Evolutionary conservation across 2,797 vertebrate genomes (phyloP).

Genomic region (Falco novaeseelandiae): DNA sequence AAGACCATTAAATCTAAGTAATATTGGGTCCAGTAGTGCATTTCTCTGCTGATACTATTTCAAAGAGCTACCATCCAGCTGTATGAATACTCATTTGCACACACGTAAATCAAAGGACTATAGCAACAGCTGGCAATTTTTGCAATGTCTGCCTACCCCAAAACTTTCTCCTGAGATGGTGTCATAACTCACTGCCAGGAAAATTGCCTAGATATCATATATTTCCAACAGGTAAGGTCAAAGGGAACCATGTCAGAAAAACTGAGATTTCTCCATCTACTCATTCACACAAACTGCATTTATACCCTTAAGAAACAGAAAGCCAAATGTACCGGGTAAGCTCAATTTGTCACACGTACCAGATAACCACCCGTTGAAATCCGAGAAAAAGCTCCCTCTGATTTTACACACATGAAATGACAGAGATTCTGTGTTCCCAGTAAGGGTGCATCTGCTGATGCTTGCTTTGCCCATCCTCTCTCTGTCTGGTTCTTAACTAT

Average conservation of each 20-base stretch:
- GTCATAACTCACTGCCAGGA: slow-evolving; percentile 11
- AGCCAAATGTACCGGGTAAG: neutral
- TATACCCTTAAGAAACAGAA: neutral
- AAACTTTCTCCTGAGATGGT: neutral
- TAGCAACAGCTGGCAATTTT: slow-evolving; percentile 1
- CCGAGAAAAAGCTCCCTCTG: neutral
- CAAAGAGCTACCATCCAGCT: neutral
- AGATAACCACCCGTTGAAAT: neutral
- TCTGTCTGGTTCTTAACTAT: neutral
- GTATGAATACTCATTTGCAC: neutral
- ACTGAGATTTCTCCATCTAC: neutral
- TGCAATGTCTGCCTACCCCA: neutral
- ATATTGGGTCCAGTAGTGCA: neutral
- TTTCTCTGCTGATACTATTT: neutral
- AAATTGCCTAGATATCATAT: slow-evolving; percentile 30
- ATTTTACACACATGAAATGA: neutral
- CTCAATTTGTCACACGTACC: neutral
- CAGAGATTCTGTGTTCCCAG: neutral
- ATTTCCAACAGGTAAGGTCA: neutral
- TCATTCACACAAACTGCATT: neutral
- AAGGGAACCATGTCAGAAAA: neutral
- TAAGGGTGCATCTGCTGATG: neutral
- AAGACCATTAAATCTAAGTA: neutral
- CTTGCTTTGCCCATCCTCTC: neutral
- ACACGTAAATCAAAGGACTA: neutral